Percentiles rank a stretch among this genome's conserved stretches.
Evolutionary conservation across 30 jellyfish, hydroid and myxozoan species (phyloP).

Genomic region (Pelagia noctiluca): DNA sequence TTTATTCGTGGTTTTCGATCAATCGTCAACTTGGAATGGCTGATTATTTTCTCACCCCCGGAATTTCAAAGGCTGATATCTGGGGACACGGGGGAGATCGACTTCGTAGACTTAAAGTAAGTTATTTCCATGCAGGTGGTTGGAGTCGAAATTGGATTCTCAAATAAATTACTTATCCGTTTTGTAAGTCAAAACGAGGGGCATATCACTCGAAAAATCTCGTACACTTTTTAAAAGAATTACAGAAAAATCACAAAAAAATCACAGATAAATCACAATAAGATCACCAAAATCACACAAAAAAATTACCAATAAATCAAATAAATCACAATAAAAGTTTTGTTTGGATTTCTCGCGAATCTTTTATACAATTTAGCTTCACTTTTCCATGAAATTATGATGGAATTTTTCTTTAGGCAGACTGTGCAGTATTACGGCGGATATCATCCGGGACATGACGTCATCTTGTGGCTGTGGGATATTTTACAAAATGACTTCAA

Average conservation of each 20-base stretch:
- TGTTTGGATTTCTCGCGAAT: no score
- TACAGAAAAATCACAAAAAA: no score
- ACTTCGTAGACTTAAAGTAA: slow-evolving; percentile 86
- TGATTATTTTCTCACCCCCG: slow-evolving; percentile 90
- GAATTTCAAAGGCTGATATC: slow-evolving; percentile 94
- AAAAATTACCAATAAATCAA: no score
- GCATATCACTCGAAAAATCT: no score
- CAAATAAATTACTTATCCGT: no score
- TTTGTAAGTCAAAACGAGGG: no score
- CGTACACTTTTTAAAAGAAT: no score
- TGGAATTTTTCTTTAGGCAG: slow-evolving; percentile 7
- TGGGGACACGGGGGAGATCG: slow-evolving; percentile 85
- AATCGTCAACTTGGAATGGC: slow-evolving; percentile 87
- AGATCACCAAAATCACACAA: no score
- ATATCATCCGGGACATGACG: slow-evolving; percentile 95
- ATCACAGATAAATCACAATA: no score
- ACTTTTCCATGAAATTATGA: not conserved
- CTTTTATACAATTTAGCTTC: not conserved
- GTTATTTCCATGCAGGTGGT: slow-evolving; percentile 13
- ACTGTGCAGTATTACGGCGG: slow-evolving; percentile 89
- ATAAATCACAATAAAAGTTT: no score
- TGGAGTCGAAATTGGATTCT: no score
- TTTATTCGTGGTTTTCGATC: slow-evolving; percentile 95
- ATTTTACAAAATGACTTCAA: slow-evolving; percentile 82
- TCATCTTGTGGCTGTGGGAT: slow-evolving; percentile 97